These are phyloP conservation scores for Pollenia amentaria DNA, from an alignment of 2,888 invertebrate genomes.

Conservation along the genomic window DNA sequence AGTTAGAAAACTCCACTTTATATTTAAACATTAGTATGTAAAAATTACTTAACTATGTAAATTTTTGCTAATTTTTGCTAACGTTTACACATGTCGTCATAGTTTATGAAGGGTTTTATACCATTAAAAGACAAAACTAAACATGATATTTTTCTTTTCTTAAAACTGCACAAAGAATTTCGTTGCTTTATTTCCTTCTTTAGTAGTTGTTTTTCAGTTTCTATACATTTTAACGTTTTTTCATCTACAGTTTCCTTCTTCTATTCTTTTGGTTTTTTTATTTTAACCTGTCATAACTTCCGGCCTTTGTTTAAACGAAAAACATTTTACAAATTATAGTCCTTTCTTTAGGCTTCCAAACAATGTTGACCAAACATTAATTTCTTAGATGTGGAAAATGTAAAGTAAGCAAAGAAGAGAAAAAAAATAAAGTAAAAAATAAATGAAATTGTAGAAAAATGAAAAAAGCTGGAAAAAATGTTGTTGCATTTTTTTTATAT, in stretches of 20 bases:
- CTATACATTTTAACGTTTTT: background rate
- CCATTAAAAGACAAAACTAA: background rate
- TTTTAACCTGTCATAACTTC: constrained; percentile 61
- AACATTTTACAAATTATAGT: constrained; percentile 46
- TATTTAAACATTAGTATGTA: no score
- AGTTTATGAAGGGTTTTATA: constrained; percentile 2
- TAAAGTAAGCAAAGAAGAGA: background rate
- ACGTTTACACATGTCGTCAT: background rate
- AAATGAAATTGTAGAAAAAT: background rate
- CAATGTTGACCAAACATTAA: constrained; percentile 50
- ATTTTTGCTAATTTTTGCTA: no score
- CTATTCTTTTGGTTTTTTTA: no score
- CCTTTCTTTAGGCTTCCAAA: constrained; percentile 12
- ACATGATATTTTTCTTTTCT: background rate
- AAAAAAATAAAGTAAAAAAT: background rate
- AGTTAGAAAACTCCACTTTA: no score
- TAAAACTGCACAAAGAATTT: background rate
- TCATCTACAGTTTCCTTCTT: background rate
- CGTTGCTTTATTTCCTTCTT: background rate
- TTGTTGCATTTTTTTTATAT: constrained; percentile 10
- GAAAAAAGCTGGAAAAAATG: background rate
- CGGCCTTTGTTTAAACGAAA: constrained; percentile 56
- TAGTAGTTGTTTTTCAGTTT: constrained; percentile 14
- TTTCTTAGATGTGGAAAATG: constrained; percentile 24
- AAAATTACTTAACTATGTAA: background rate